phyloP scores from a whole-genome alignment of 2,888 invertebrate species.

The Escarpia spicata region DNA sequence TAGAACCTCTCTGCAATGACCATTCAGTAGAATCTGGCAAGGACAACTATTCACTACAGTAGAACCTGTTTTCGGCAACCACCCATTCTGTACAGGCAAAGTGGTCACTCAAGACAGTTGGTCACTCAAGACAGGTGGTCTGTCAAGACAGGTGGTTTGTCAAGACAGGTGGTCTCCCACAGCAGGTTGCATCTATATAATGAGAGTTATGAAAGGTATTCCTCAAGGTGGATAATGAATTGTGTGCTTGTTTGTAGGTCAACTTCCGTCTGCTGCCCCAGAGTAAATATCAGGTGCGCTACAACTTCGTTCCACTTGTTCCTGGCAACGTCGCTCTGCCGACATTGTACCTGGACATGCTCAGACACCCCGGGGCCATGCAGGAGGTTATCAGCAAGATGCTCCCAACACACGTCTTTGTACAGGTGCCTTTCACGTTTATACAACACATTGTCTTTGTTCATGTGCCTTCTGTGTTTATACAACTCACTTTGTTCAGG shows the following conservation, averaged over 20 bases:
- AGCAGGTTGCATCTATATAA: too few species aligned
- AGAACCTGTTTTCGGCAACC: too few species aligned
- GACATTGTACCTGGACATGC: constrained; percentile 68
- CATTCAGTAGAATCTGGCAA: too few species aligned
- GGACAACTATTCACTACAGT: too few species aligned
- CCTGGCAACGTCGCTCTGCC: constrained; percentile 80
- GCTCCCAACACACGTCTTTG: constrained; percentile 75
- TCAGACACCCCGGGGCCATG: constrained; percentile 64
- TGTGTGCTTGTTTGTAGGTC: constrained; percentile 53
- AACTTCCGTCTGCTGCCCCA: constrained; percentile 66
- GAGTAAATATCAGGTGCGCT: constrained; percentile 67
- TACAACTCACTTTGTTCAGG: neutral
- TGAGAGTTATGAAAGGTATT: too few species aligned
- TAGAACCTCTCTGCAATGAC: too few species aligned
- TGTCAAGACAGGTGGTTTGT: too few species aligned
- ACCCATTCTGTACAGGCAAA: too few species aligned
- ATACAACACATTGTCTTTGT: neutral
- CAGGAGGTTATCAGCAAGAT: constrained; percentile 72
- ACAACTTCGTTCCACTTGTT: constrained; percentile 82
- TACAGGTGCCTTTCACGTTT: constrained; percentile 67
- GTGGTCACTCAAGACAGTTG: too few species aligned
- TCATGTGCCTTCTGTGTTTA: neutral
- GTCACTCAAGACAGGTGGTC: too few species aligned
- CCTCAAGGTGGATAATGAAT: neutral
- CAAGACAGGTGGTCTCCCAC: too few species aligned